Evolutionary conservation across 37 sponge, comb jelly and placozoan genomes (phyloP), one percentile per base, ranked within the genome.

Genomic region (Chondrosia reniformis): DNA sequence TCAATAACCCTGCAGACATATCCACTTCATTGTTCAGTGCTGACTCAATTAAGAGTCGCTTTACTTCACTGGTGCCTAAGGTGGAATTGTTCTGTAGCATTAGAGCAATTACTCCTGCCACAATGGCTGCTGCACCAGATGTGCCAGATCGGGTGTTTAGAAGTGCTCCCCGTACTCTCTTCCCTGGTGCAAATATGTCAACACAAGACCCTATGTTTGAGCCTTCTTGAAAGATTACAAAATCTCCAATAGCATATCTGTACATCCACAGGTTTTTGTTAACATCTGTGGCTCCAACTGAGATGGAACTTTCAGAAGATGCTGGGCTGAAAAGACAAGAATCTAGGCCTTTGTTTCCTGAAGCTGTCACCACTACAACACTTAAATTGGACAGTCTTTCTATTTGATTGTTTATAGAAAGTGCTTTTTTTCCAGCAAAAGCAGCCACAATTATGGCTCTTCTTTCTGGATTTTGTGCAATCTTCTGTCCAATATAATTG

Each of bases 321-420:
- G 72, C 72, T 69, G 72, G 72, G 41, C 72, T 69, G 72, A 43
- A 2, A 1, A 1, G 1, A 40, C 72, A 69, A 6, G 72, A 41
- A 40, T 69, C 72, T 4, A 41, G 44, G 72, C 72, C 72, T 2
- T 69, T 34, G 36, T 69, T 69, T 4, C 72, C 72, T 10, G 72
- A 31, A 43, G 72, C 72, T 39, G 72, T 6, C 42, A 69, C 12
- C 5, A 69, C 42, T 1, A 38, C 41, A 19, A 32, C 66, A 3
- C 72, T 44, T 21, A 39, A 7, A 24, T 24, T 13, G n/a, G n/a
- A 24, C 42, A 69, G 36, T 4, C 36, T 33, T 21, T 69, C 43
- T 25, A 69, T 25, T 2, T 22, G 24, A 17, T 69, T 2, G 42
- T 69, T 69, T 1, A 69, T 40, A 13, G 72, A 39, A n/a, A 6